phyloP scores from a whole-genome alignment of 2,113 vertebrate genomes.

The Camelus bactrianus region DNA sequence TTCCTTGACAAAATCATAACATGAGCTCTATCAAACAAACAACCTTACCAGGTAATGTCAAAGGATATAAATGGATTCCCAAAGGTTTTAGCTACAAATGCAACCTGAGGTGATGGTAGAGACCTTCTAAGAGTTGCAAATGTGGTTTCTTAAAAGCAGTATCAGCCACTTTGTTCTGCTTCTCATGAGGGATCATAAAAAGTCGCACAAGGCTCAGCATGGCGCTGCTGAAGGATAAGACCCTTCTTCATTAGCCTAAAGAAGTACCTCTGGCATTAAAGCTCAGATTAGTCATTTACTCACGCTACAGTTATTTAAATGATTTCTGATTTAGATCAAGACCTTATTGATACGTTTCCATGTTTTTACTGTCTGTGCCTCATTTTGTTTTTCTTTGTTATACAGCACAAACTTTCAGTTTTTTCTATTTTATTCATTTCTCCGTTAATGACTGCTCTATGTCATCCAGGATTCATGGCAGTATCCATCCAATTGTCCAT shows the following conservation, averaged over 20 bases:
- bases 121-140: neutral
- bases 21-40: neutral
- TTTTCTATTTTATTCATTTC: conserved; percentile 35
- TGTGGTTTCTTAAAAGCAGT: neutral
- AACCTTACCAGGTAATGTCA: neutral
- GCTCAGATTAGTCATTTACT: neutral
- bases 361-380: neutral
- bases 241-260: neutral
- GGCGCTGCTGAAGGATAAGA: neutral
- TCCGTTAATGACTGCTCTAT: neutral
- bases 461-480: neutral
- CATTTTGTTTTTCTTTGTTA: conserved; percentile 22
- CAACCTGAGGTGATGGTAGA: neutral
- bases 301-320: neutral
- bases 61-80: neutral
- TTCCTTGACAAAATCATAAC: conserved; percentile 50
- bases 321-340: conserved; percentile 34
- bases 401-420: neutral
- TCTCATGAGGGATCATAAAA: neutral
- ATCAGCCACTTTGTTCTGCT: neutral
- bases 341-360: neutral
- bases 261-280: neutral
- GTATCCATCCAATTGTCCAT: neutral
- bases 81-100: neutral
- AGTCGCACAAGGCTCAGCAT: neutral